phyloP scores from a whole-genome alignment of 2,797 vertebrate genomes.

The Sibirionetta formosa region DNA sequence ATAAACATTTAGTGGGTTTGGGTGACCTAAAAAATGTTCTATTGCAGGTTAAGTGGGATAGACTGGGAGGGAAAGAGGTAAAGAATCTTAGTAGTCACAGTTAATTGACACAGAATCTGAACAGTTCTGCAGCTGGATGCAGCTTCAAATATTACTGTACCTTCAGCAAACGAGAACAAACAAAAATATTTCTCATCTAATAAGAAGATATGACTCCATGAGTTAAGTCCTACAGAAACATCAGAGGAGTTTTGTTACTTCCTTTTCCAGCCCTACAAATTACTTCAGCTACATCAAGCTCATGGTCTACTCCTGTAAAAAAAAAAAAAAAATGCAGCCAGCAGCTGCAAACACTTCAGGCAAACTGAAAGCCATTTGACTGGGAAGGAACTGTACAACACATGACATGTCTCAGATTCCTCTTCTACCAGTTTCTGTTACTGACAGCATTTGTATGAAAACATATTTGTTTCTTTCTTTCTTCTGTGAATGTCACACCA shows the following conservation, averaged over 20 bases:
- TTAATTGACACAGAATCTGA: background rate
- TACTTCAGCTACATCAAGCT: background rate
- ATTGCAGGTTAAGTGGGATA: background rate
- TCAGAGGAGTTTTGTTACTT: background rate
- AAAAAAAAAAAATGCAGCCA: background rate
- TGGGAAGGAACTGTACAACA: background rate
- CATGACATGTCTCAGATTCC: background rate
- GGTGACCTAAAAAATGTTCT: conserved; percentile 1
- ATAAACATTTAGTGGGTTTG: background rate
- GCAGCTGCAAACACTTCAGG: background rate
- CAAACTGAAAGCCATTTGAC: background rate
- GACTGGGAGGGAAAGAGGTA: background rate
- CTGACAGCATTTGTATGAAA: background rate
- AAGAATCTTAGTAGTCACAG: background rate
- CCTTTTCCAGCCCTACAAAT: background rate
- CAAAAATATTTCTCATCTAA: fast-evolving
- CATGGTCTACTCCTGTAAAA: background rate
- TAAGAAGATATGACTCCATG: background rate
- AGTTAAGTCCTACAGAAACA: background rate
- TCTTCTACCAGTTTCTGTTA: background rate
- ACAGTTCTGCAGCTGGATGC: background rate
- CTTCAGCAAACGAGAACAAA: background rate
- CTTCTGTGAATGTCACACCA: background rate
- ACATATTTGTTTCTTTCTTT: conserved; percentile 1
- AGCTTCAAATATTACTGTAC: background rate